Conservation (phyloP, 2,888 invertebrate species). For the Frankliniella intonsa region DNA sequence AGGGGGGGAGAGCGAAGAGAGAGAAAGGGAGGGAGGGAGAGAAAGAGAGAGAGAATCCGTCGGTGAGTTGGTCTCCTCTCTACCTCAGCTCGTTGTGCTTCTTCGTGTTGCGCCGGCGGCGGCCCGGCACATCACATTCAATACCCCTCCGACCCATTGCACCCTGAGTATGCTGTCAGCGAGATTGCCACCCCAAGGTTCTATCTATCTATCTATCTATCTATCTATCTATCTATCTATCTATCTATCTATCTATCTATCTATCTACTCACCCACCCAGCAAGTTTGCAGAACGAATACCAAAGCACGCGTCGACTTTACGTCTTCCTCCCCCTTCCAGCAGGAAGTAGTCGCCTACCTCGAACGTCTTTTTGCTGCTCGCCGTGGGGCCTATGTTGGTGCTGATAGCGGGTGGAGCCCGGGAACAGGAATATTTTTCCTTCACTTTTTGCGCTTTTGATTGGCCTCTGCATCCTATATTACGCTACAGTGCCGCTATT, state of each 20-base stretch:
- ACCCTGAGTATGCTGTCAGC: background rate
- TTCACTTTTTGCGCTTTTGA: background rate
- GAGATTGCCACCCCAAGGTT: background rate
- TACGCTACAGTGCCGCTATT: background rate
- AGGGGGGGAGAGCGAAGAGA: too few relatives aligned
- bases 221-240: background rate
- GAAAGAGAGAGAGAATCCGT: too few relatives aligned
- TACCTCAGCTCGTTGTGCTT: too few relatives aligned
- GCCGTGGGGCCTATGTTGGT: too few relatives aligned
- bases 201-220: background rate
- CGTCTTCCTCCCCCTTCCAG: too few relatives aligned
- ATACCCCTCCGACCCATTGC: background rate
- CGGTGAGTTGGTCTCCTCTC: too few relatives aligned
- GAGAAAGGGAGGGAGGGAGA: too few relatives aligned
- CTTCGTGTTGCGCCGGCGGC: background rate
- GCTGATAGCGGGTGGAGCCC: too few relatives aligned
- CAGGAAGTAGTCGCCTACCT: too few relatives aligned
- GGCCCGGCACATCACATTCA: background rate
- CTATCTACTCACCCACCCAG: background rate
- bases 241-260: background rate
- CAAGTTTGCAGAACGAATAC: background rate
- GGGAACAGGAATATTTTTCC: too few relatives aligned
- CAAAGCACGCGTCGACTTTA: too few relatives aligned
- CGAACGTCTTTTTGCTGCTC: too few relatives aligned
- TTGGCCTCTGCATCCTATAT: background rate